A percentile compares a stretch with the other conserved stretches of the same genome.
Evolutionary conservation across 1,140 invertebrate genomes (phyloP).

Genomic region (Zaprionus kolodkinae): DNA sequence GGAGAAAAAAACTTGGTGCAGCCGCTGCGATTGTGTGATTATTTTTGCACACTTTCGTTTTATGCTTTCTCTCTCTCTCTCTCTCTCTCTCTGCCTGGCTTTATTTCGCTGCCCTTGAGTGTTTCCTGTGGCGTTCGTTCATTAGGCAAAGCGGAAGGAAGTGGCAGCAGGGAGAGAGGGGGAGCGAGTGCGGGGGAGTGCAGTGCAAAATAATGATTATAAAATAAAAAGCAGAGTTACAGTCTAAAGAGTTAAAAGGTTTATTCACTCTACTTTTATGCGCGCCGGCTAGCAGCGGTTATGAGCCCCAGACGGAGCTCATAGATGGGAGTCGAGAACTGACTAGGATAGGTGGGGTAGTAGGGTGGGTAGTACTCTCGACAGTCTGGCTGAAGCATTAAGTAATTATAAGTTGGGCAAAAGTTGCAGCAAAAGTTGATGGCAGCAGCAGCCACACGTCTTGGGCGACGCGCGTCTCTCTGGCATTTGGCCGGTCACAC

Average conservation of each 20-base stretch:
- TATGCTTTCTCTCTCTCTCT: conserved; percentile 20
- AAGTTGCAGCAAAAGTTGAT: conserved; percentile 62
- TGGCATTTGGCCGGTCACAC: conserved; percentile 26
- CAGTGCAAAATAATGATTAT: conserved; percentile 39
- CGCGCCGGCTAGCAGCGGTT: conserved; percentile 29
- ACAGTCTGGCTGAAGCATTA: conserved; percentile 61
- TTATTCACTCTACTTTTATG: conserved; percentile 70
- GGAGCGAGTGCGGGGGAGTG: background rate
- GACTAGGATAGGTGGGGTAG: background rate
- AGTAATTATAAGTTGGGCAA: conserved; percentile 79
- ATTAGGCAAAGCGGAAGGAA: conserved; percentile 69
- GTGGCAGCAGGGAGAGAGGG: conserved; percentile 15
- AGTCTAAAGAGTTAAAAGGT: conserved; percentile 74
- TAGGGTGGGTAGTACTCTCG: conserved; percentile 17
- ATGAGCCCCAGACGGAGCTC: conserved; percentile 28
- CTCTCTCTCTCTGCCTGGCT: conserved; percentile 23
- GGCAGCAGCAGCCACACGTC: conserved; percentile 45
- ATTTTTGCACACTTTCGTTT: conserved; percentile 45
- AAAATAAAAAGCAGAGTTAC: conserved; percentile 44
- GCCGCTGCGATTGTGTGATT: conserved; percentile 25
- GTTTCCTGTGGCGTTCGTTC: conserved; percentile 72
- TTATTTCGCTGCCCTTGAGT: conserved; percentile 61
- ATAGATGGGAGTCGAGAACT: background rate
- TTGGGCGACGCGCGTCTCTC: conserved; percentile 42
- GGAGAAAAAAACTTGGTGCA: conserved; percentile 4